These are phyloP conservation scores for Eufriesea mexicana DNA, from an alignment of 1,140 invertebrate genomes.

Conservation along the genomic window DNA sequence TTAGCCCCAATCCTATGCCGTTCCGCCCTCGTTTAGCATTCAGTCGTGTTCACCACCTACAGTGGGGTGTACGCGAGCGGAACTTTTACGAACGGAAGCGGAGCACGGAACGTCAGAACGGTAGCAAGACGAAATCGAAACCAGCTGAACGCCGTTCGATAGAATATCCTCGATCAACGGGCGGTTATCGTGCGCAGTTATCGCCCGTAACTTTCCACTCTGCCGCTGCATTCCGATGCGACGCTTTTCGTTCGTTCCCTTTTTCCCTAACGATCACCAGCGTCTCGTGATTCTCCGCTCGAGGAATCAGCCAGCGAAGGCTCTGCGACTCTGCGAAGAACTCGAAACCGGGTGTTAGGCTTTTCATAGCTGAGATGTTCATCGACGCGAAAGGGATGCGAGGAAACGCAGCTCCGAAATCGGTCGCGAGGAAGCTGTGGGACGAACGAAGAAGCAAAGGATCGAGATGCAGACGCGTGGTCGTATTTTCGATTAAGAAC, in stretches of 20 bases:
- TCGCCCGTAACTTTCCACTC: constrained; percentile 47
- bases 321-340: too few species aligned
- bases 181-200: constrained; percentile 36
- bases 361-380: too few species aligned
- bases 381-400: too few species aligned
- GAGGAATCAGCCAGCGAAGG: too few species aligned
- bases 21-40: too few species aligned
- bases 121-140: not conserved
- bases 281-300: not conserved
- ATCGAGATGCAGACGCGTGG: not conserved
- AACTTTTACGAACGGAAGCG: too few species aligned
- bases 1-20: too few species aligned
- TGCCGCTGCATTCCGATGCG: not conserved
- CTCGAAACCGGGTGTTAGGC: too few species aligned
- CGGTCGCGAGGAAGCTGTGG: too few species aligned
- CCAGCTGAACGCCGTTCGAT: not conserved
- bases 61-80: too few species aligned
- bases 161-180: constrained; percentile 30
- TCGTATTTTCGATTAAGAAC: not conserved
- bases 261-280: not conserved
- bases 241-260: constrained; percentile 14
- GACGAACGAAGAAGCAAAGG: not conserved
- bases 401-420: not conserved
- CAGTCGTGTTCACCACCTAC: too few species aligned
- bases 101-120: too few species aligned